Base-by-base conservation (phyloP, 2,888 invertebrate species). In the Panopea generosa region DNA sequence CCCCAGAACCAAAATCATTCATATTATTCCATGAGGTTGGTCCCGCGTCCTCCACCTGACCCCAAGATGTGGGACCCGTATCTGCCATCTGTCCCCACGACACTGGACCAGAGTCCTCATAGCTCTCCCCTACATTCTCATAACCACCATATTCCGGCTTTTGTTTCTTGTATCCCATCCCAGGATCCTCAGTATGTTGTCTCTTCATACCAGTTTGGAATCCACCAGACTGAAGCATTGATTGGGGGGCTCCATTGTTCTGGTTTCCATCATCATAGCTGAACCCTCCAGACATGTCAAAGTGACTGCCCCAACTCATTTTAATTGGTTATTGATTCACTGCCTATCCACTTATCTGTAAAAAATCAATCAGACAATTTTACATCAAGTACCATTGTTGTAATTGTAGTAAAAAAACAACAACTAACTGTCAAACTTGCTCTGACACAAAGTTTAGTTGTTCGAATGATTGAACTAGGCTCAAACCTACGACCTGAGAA, bases 221-320 rank as follows among this genome's bases (percentile, higher is more conserved):
- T 7, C 33, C 33, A 7, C 33, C 33, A 11, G 33, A 47, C 16
- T 16, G 4, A 20, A 20, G n/a, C 16, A n/a, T 3, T 16, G 47
- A 20, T 16, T 47, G n/a, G 47, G 22, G 53, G 16, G 26, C 27
- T 11, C 9, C 9, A 18, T 18, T 20, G 14, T 45, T 14, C 45
- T 27, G 14, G 9, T 16, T 29, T 26, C 49, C 59, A 43, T 29
- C 26, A 2, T 47, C 45, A 26, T 18, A 29, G 9, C 26, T 24
- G 26, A 63, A 63, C 40, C 16, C 52, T 1, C 63, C 63, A 18
- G 22, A 26, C 9, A 22, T 22, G 53, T 63, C 53, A 43, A 63
- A 63, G 52, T 52, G 20, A 20, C 43, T 52, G 3, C 53, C 52
- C 63, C 63, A 63, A 63, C 63, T 63, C 63, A 63, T 63, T 53